A percentile compares a stretch with the other conserved stretches of the same genome.
Evolutionary conservation across 2,113 vertebrate species (phyloP).

Genomic region (Anoplopoma fimbria): DNA sequence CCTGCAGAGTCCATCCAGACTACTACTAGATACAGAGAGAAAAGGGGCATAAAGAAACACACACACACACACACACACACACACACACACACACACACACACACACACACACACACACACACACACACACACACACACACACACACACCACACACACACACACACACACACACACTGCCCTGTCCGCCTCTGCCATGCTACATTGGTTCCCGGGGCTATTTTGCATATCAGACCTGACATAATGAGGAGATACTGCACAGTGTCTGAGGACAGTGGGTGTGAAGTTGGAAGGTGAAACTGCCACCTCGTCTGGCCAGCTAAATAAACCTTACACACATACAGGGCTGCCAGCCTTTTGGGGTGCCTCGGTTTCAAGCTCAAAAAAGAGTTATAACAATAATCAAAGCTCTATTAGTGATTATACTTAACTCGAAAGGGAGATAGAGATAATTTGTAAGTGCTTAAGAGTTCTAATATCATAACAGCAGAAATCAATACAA

Average conservation of each 20-base stretch:
- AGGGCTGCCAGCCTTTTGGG: constrained; percentile 9
- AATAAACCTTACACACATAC: constrained; percentile 48
- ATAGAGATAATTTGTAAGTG: neutral
- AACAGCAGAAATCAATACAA: neutral
- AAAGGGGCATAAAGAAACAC: constrained; percentile 4
- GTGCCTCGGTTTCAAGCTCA: constrained; percentile 25
- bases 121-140: neutral
- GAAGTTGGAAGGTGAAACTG: constrained; percentile 63
- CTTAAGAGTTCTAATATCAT: neutral
- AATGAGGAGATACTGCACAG: constrained; percentile 62
- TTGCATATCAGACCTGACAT: constrained; percentile 70
- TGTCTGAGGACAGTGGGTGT: constrained; percentile 62
- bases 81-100: constrained; percentile 10
- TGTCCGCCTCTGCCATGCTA: constrained; percentile 20
- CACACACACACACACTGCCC: neutral
- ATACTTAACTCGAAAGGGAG: neutral
- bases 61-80: neutral
- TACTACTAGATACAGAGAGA: constrained; percentile 12
- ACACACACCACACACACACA: neutral
- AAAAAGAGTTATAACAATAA: neutral
- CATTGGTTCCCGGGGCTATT: constrained; percentile 43
- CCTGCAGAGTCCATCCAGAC: constrained; percentile 3
- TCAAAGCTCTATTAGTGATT: neutral
- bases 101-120: neutral
- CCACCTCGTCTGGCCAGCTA: constrained; percentile 47